Conservation (phyloP, 2,113 vertebrate species). For the Ctenodactylus gundi region DNA sequence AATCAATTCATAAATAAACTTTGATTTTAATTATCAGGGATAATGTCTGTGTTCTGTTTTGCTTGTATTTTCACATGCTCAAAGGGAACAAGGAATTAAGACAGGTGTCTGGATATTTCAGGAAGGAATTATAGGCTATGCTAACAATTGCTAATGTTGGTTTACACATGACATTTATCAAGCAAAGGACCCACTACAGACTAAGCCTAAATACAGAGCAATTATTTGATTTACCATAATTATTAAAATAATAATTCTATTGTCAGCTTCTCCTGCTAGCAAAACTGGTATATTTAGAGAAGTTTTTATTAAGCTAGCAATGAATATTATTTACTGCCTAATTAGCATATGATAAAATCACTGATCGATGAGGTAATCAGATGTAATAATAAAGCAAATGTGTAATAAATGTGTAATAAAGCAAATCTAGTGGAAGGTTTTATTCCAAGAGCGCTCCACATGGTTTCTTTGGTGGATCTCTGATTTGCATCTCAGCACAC, state of each 20-base stretch:
- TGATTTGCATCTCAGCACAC: background rate
- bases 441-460: background rate
- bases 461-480: background rate
- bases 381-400: too few relatives aligned
- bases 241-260: conserved; percentile 15
- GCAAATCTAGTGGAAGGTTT: background rate
- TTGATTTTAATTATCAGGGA: conserved; percentile 3
- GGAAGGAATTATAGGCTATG: conserved; percentile 45
- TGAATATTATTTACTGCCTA: background rate
- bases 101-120: conserved; percentile 43
- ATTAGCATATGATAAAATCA: background rate
- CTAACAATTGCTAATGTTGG: conserved; percentile 42
- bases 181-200: background rate
- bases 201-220: background rate
- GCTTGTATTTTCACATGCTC: background rate
- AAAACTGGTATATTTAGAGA: background rate
- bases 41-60: conserved; percentile 38
- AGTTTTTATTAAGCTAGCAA: background rate
- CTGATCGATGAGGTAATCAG: too few relatives aligned
- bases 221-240: conserved; percentile 38
- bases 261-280: background rate
- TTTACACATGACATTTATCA: conserved; percentile 22
- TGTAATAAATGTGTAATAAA: background rate
- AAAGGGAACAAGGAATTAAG: conserved; percentile 25
- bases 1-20: conserved; percentile 46